Base-by-base conservation (phyloP, 1,140 invertebrate species). In the Bacillus rossius region DNA sequence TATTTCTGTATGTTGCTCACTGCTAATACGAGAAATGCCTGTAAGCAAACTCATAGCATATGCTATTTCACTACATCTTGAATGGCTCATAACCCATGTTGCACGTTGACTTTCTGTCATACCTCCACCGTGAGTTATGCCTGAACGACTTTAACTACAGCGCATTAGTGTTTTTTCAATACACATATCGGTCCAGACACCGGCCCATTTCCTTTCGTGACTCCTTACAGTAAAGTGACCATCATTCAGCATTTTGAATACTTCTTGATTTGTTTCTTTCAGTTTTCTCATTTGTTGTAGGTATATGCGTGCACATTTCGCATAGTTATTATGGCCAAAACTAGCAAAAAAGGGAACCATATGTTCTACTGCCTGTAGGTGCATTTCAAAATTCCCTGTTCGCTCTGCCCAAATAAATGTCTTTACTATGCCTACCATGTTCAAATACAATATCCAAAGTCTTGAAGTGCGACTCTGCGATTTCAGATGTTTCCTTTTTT, bases 221-320 rank as follows among this genome's bases (percentile, higher is more conserved):
- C 14, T 34, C 16, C 51, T 7, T 53, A 53, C 34, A 34, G 51
- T 53, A 53, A 53, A 53, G 4, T 53, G 13, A 34, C 10, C 29
- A 34, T 7, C 29, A 34, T 34, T 34, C 29, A 34, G 29, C 4
- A 34, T 4, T 34, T 34, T 34, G 29, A 7, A 34, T 34, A 34
- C 29, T 34, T 34, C 29, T 34, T 4, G 29, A 34, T 34, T 34
- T 34, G 29, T 34, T 34, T 34, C 29, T 34, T 34, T 34, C 10
- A 34, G 29, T 34, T 34, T 34, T 34, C 29, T 0, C 73, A 73
- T 77, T 64, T 75, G 61, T 69, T 76, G 72, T 10, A 79, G 52
- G 64, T 77, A 78, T 16, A 76, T 49, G 34, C 72, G 68, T 29
- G 63, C 63, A 48, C 70, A 74, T 69, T 79, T 80, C 7, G 29